These are phyloP conservation scores for Eugnorisma glareosa DNA, from an alignment of 2,888 invertebrate species.

Conservation along the genomic window DNA sequence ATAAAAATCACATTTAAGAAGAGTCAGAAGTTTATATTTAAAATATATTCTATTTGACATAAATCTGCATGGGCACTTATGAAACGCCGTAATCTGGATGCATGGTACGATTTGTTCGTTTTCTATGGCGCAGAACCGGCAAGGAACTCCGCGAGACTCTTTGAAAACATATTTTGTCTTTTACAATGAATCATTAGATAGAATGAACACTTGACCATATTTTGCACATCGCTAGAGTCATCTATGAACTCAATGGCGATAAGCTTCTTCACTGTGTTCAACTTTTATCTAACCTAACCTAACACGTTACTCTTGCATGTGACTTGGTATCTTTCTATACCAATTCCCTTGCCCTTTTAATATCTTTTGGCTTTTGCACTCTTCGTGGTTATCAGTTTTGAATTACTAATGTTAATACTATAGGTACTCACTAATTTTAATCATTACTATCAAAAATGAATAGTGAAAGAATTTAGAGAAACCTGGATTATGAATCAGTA, in stretches of 20 bases:
- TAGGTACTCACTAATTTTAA: not conserved
- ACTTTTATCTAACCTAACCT: constrained; percentile 31
- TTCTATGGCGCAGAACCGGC: not conserved
- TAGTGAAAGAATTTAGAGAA: not conserved
- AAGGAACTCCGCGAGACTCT: not conserved
- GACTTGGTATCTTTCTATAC: not conserved
- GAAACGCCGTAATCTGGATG: not conserved
- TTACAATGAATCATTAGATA: not conserved
- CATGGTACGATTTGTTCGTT: not conserved
- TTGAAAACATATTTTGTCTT: not conserved
- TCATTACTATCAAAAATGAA: not conserved
- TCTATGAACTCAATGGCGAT: constrained; percentile 33
- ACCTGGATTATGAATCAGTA: not conserved
- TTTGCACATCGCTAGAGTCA: constrained; percentile 1
- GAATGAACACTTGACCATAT: not conserved
- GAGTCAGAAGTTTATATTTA: not conserved
- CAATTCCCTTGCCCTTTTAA: not conserved
- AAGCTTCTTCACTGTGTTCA: constrained; percentile 11
- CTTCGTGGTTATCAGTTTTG: not conserved
- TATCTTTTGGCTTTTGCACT: constrained; percentile 4
- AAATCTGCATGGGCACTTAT: not conserved
- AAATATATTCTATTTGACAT: not conserved
- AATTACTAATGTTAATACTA: not conserved
- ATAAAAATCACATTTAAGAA: not conserved
- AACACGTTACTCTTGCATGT: constrained; percentile 28